Evolutionary conservation across 1,140 invertebrate species (phyloP), one percentile per base, ranked within the genome.

Genomic region (Pemphigus obesinymphae): DNA sequence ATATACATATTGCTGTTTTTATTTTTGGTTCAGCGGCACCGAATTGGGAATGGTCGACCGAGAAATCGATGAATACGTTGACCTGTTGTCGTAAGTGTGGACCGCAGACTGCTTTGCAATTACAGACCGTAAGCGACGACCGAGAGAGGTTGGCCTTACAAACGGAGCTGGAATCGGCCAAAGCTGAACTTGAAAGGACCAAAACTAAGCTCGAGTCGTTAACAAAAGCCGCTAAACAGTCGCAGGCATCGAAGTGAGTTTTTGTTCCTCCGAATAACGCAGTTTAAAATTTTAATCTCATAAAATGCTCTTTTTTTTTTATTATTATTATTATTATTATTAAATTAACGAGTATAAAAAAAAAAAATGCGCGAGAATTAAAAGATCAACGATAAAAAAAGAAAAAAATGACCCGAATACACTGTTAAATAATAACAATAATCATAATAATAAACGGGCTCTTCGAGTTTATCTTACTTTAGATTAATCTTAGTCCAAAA

Each of bases 101-200:
- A 48, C 83, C 85, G 0, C 85, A 84, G 34, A 81, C 84, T 2
- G 82, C 84, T n/a, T 50, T 84, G 34, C 85, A 85, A 63, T 40
- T 85, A 10, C 26, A 82, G 5, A 83, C 83, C 11, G 43, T 63
- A 3, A 58, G 80, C 48, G 80, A 83, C 61, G 82, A 84, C 58
- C 82, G 81, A 13, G 86, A 87, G 73, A 82, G 88, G 13, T 83
- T 86, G 29, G 72, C 83, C 4, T 83, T 89, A 1, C 85, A 85
- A 75, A 84, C 85, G 53, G 89, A 91, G 84, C 85, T 91, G 11
- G 86, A 88, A 73, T 85, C 85, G 1, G 86, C 91, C 2, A 85
- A 87, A 72, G 84, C 84, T 20, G 89, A 90, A 83, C 84, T 91
- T n/a, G 85, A 87, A 17, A 86, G 87, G 76, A 87, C 90, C 5